Evolutionary conservation across 2,888 invertebrate species (phyloP).

Genomic region (Ellobium chinense): DNA sequence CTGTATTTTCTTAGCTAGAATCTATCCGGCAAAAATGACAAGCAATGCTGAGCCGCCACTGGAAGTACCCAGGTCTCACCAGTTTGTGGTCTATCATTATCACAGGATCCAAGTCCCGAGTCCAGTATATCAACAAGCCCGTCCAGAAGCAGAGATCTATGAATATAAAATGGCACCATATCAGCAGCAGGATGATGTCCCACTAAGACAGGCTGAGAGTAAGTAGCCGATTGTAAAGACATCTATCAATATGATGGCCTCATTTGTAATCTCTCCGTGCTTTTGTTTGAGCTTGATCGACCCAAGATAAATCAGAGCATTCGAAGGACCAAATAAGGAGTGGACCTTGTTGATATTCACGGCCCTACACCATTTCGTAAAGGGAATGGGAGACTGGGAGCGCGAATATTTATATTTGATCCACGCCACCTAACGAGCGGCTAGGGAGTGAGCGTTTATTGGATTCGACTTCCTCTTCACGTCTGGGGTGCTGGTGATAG

Average conservation of each 20-base stretch:
- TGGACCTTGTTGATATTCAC: slow-evolving; percentile 9
- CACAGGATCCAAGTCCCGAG: background rate
- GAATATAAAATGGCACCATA: background rate
- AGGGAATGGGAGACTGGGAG: background rate
- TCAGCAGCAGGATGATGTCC: background rate
- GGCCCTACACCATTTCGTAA: background rate
- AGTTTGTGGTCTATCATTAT: too few species aligned
- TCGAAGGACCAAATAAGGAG: background rate
- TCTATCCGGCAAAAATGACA: too few species aligned
- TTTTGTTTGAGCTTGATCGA: background rate
- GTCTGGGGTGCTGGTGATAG: background rate
- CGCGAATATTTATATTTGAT: background rate
- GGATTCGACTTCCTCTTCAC: background rate
- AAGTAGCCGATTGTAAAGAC: background rate
- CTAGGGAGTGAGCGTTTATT: background rate
- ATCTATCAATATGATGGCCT: background rate
- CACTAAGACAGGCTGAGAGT: background rate
- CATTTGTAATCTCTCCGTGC: background rate
- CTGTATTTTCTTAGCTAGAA: too few species aligned
- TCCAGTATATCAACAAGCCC: background rate
- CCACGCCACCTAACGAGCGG: background rate
- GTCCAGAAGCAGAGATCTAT: slow-evolving; percentile 3
- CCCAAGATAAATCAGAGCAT: background rate
- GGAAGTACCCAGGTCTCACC: too few species aligned
- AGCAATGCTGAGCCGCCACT: too few species aligned